Conservation (phyloP, 2,113 vertebrate species). For the Neotoma lepida region DNA sequence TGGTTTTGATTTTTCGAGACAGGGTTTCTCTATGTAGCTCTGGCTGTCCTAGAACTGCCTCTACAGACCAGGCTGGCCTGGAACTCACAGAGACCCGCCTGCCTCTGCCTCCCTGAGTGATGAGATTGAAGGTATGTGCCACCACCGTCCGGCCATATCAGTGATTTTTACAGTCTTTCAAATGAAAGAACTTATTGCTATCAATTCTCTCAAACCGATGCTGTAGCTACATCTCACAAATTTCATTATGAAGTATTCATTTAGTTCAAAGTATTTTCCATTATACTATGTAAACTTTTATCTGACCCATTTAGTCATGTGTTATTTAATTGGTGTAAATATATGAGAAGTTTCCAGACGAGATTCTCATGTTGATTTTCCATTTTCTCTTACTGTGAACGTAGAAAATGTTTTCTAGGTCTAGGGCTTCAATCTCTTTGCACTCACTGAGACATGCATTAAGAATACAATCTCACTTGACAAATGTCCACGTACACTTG, state of each 20-base stretch:
- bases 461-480: not conserved
- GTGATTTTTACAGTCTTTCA: not conserved
- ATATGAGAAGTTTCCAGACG: not conserved
- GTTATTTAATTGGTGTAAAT: slow-evolving; percentile 18
- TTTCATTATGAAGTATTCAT: not conserved
- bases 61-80: not conserved
- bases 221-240: not conserved
- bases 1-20: not conserved
- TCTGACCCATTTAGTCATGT: not conserved
- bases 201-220: not conserved
- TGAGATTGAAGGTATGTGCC: not conserved
- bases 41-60: not conserved
- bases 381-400: not conserved
- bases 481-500: not conserved
- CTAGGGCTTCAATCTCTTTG: not conserved
- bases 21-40: not conserved
- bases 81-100: not conserved
- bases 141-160: not conserved
- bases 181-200: not conserved
- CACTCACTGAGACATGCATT: not conserved
- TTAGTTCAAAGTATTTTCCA: not conserved
- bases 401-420: not conserved
- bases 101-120: not conserved
- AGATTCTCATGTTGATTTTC: not conserved
- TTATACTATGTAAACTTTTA: not conserved